A percentile compares a stretch with the other conserved stretches of the same genome.
Evolutionary conservation across 2,113 vertebrate species (phyloP).

Genomic region (Crotalus horridus): DNA sequence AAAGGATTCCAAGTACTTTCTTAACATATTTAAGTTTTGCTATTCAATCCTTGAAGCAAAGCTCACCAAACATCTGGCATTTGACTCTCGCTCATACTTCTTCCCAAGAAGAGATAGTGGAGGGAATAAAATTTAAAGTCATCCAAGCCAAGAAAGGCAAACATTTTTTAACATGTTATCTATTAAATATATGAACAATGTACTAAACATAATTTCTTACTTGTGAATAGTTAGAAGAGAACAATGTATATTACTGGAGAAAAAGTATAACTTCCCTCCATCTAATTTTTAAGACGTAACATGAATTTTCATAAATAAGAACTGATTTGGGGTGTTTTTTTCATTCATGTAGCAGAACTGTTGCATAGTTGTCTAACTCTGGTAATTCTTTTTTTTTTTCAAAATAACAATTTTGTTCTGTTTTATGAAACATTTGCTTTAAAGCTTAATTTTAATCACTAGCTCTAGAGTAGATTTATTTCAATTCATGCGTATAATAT

Average conservation of each 20-base stretch:
- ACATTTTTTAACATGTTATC: neutral
- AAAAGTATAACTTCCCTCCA: neutral
- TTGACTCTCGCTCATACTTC: neutral
- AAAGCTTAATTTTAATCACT: neutral
- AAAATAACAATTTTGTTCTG: neutral
- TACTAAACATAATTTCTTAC: neutral
- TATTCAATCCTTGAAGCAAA: neutral
- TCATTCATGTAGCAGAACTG: neutral
- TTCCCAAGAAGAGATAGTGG: neutral
- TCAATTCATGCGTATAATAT: neutral
- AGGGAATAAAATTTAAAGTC: neutral
- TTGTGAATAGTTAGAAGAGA: neutral
- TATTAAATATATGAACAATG: neutral
- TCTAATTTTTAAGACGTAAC: neutral
- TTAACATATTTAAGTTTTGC: neutral
- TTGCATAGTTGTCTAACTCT: neutral
- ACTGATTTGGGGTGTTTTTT: neutral
- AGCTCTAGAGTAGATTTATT: neutral
- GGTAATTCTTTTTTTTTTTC: neutral
- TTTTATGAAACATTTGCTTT: neutral
- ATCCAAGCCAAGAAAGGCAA: constrained; percentile 2
- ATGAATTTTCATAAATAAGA: neutral
- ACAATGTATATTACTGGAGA: constrained; percentile 3
- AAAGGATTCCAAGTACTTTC: neutral
- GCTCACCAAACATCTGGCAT: neutral